Percentiles rank a stretch among this genome's conserved stretches.
Conservation (phyloP, 2,888 invertebrate genomes). For the Machimus rusticus region DNA sequence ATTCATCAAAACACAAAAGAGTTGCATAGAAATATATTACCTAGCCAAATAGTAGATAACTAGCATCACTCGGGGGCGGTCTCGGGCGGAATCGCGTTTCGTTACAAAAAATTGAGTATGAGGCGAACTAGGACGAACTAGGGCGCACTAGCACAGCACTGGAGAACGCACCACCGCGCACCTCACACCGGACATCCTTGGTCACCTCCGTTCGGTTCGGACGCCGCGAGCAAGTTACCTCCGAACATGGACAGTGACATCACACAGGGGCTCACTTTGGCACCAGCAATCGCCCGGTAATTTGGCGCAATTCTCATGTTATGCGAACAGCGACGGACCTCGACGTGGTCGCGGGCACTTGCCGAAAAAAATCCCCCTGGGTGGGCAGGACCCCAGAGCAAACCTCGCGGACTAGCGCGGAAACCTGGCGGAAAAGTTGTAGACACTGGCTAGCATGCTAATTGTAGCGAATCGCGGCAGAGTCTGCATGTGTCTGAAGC, state of each 20-base stretch:
- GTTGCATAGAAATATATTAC: slow-evolving; percentile 6
- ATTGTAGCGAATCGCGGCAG: slow-evolving; percentile 25
- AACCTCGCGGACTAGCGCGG: background rate
- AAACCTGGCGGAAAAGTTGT: background rate
- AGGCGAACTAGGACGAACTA: background rate
- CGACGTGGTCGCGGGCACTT: background rate
- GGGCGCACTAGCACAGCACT: background rate
- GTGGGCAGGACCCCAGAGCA: background rate
- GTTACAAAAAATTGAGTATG: background rate
- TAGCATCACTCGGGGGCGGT: background rate
- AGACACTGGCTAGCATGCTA: slow-evolving; percentile 10
- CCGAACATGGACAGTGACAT: background rate
- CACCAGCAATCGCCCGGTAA: background rate
- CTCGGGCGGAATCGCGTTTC: slow-evolving; percentile 26
- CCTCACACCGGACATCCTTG: slow-evolving; percentile 17
- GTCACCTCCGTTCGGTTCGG: background rate
- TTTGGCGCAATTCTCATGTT: background rate
- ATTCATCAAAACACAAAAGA: slow-evolving; percentile 36
- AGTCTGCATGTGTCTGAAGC: slow-evolving; percentile 34
- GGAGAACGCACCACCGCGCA: background rate
- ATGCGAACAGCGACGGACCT: background rate
- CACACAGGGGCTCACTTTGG: background rate
- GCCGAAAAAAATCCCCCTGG: background rate
- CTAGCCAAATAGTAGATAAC: slow-evolving; percentile 11
- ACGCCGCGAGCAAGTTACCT: background rate